Conservation (phyloP, 2,113 vertebrate species). For the Spea multiplicata region DNA sequence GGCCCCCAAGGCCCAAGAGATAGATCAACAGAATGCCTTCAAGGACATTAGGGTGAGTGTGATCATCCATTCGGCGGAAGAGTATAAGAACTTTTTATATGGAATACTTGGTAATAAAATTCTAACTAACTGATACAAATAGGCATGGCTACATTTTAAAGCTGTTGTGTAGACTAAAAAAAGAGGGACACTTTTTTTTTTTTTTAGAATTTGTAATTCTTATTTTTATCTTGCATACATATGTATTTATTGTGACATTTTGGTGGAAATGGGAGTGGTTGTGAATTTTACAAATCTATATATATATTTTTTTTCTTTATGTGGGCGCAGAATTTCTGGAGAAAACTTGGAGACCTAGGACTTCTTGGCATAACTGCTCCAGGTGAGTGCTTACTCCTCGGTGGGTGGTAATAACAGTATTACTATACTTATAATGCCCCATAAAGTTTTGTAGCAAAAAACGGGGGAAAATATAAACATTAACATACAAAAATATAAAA, state of each 20-base stretch:
- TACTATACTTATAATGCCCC: no score
- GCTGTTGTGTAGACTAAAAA: no score
- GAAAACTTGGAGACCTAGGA: slow-evolving; percentile 85
- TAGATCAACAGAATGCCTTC: slow-evolving; percentile 89
- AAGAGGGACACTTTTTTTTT: no score
- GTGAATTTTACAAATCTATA: no score
- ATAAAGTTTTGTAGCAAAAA: slow-evolving; percentile 66
- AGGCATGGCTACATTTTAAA: no score
- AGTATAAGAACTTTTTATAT: not conserved
- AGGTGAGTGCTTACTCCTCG: slow-evolving; percentile 65
- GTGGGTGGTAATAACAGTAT: no score
- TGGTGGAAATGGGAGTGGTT: no score
- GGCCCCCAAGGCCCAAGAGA: slow-evolving; percentile 83
- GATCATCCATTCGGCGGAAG: not conserved
- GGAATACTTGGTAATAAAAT: no score
- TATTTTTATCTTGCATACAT: no score
- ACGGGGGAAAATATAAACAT: not conserved
- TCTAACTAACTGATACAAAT: no score
- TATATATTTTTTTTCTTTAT: not conserved
- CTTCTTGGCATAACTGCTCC: slow-evolving; percentile 93
- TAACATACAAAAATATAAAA: not conserved
- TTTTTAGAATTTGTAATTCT: no score
- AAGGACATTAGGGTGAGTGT: slow-evolving; percentile 82
- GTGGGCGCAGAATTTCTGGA: slow-evolving; percentile 82
- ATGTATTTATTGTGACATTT: no score